Conservation (phyloP, 2,797 vertebrate species). For the Molothrus aeneus region DNA sequence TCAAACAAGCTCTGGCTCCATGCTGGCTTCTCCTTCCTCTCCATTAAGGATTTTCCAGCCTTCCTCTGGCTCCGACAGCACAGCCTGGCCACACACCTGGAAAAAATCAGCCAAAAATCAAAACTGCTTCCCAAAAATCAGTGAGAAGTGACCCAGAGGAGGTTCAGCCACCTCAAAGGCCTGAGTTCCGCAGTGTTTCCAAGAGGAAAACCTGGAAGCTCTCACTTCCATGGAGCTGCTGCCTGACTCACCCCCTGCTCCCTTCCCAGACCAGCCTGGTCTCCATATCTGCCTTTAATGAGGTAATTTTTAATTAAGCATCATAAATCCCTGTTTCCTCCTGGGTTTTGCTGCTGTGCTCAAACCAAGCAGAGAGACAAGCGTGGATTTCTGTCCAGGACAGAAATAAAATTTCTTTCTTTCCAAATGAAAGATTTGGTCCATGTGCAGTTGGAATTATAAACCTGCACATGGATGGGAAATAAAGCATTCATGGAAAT, state of each 20-base stretch:
- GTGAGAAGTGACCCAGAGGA: background rate
- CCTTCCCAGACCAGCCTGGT: background rate
- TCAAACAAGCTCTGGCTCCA: background rate
- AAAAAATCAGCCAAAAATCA: background rate
- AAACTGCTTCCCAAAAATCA: background rate
- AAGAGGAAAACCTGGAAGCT: background rate
- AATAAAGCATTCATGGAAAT: background rate
- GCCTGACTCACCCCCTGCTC: background rate
- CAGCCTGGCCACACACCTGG: fast-evolving
- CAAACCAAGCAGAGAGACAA: background rate
- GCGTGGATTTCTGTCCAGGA: fast-evolving
- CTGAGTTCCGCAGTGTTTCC: fast-evolving
- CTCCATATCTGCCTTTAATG: background rate
- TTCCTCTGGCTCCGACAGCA: fast-evolving
- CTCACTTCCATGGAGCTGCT: fast-evolving
- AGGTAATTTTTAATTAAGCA: background rate
- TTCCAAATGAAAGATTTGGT: too few species aligned
- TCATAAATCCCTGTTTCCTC: background rate
- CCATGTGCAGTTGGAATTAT: background rate
- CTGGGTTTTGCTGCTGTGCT: background rate
- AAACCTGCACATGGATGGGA: background rate
- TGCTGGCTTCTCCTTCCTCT: background rate
- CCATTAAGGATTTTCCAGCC: background rate
- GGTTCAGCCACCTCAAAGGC: background rate
- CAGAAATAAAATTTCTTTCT: background rate